Percentiles rank a stretch among this genome's conserved stretches.
phyloP scores from a whole-genome alignment of 2,113 vertebrate species.

The Eclectus roratus region DNA sequence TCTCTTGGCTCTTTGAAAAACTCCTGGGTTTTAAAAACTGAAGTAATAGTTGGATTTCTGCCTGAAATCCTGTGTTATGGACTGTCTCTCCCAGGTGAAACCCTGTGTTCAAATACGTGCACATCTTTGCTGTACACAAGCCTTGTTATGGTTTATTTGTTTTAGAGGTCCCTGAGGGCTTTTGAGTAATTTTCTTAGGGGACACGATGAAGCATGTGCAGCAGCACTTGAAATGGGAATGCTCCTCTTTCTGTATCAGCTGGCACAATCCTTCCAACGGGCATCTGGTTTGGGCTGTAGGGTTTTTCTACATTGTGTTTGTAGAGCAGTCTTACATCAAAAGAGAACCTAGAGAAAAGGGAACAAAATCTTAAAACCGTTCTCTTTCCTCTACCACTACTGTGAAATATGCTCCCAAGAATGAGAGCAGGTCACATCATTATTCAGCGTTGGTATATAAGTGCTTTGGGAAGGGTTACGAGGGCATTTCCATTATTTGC shows the following conservation, averaged over 20 bases:
- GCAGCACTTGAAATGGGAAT: neutral
- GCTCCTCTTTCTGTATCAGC: neutral
- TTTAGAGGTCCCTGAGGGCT: slow-evolving; percentile 1
- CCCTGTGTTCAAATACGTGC: neutral
- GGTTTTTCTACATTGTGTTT: neutral
- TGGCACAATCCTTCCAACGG: neutral
- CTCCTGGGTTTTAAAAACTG: neutral
- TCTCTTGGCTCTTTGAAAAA: neutral
- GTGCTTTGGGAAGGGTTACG: slow-evolving; percentile 34
- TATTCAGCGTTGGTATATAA: neutral
- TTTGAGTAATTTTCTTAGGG: slow-evolving; percentile 4
- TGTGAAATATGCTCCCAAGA: slow-evolving; percentile 11
- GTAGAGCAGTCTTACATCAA: neutral
- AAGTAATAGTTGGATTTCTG: neutral
- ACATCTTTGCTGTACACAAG: neutral
- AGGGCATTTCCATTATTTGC: slow-evolving; percentile 59
- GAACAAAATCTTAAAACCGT: neutral
- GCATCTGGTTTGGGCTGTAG: neutral
- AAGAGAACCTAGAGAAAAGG: slow-evolving; percentile 32
- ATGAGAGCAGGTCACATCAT: slow-evolving; percentile 10
- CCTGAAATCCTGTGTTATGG: neutral
- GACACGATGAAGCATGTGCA: neutral
- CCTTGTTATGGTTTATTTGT: neutral
- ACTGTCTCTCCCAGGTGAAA: neutral
- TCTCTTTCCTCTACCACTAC: neutral